These are phyloP conservation scores for Cybosia mesomella DNA, from an alignment of 2,888 invertebrate species.

Conservation along the genomic window DNA sequence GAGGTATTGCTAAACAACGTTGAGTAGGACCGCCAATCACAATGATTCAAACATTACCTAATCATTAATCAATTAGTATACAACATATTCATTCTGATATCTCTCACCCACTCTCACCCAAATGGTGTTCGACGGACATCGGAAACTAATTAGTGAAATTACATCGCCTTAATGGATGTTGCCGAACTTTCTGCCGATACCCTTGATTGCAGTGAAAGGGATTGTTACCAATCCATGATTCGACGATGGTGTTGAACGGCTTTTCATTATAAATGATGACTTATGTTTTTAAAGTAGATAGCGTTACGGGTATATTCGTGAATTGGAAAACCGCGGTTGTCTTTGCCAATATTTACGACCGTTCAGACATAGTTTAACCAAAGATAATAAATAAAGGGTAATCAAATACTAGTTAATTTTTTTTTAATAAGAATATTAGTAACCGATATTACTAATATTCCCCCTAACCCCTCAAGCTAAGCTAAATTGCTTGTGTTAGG, in stretches of 20 bases:
- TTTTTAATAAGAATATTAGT: too few species aligned
- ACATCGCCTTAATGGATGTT: slow-evolving; percentile 18
- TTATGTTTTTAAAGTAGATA: not conserved
- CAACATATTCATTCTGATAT: slow-evolving; percentile 9
- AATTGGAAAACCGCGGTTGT: too few species aligned
- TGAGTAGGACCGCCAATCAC: slow-evolving; percentile 9
- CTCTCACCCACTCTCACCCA: not conserved
- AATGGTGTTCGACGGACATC: slow-evolving; percentile 32
- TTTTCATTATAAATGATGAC: slow-evolving; percentile 9
- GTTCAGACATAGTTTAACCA: too few species aligned
- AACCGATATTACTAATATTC: too few species aligned
- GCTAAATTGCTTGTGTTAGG: too few species aligned
- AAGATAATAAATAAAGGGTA: too few species aligned
- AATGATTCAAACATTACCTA: slow-evolving; percentile 33
- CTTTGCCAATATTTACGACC: too few species aligned
- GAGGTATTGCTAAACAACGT: not conserved
- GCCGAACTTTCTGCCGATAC: slow-evolving; percentile 18
- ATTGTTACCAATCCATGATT: slow-evolving; percentile 16
- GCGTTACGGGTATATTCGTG: not conserved
- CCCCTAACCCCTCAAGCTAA: too few species aligned
- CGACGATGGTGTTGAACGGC: not conserved
- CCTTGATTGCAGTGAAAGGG: slow-evolving; percentile 12
- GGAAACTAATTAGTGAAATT: slow-evolving; percentile 36
- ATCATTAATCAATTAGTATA: slow-evolving; percentile 32
- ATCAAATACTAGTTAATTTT: too few species aligned